phyloP scores from a whole-genome alignment of 2,888 invertebrate species.

The Odontocolon sp. region DNA sequence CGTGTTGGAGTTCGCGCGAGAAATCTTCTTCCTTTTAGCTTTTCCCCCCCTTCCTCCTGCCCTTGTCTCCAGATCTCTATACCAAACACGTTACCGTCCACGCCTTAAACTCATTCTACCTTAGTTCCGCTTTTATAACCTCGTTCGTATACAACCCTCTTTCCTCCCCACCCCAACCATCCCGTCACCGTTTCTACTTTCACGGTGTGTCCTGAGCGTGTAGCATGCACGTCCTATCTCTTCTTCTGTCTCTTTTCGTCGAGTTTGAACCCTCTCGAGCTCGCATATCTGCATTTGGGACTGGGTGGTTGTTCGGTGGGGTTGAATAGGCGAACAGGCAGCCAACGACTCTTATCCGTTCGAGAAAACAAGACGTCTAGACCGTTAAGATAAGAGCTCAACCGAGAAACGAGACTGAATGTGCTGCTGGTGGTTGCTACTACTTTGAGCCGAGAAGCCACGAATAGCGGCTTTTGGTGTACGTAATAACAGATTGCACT shows the following conservation, averaged over 20 bases:
- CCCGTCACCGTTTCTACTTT: conserved; percentile 26
- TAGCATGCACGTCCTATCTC: conserved; percentile 8
- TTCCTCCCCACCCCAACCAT: conserved; percentile 1
- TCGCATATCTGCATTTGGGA: conserved; percentile 1
- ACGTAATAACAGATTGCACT: conserved; percentile 48
- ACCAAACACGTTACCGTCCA: conserved; percentile 45
- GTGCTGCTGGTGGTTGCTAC: background rate
- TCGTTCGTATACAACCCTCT: conserved; percentile 5
- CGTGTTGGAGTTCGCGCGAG: conserved; percentile 35
- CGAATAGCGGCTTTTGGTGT: conserved; percentile 9
- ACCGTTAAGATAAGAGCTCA: conserved; percentile 45
- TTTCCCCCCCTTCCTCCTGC: background rate
- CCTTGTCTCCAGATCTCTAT: background rate
- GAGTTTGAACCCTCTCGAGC: background rate
- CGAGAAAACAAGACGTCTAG: conserved; percentile 48
- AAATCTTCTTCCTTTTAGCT: conserved; percentile 31
- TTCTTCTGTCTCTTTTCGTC: background rate
- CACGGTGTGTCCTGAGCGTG: background rate
- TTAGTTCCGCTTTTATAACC: conserved; percentile 29
- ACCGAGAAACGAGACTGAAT: conserved; percentile 26
- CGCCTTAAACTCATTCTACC: conserved; percentile 13
- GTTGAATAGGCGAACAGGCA: conserved; percentile 15
- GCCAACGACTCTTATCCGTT: conserved; percentile 45
- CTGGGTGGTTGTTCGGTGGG: background rate
- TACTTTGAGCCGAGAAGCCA: no score